Evolutionary conservation across 2,888 invertebrate species (phyloP).

Genomic region (Acleris literana): DNA sequence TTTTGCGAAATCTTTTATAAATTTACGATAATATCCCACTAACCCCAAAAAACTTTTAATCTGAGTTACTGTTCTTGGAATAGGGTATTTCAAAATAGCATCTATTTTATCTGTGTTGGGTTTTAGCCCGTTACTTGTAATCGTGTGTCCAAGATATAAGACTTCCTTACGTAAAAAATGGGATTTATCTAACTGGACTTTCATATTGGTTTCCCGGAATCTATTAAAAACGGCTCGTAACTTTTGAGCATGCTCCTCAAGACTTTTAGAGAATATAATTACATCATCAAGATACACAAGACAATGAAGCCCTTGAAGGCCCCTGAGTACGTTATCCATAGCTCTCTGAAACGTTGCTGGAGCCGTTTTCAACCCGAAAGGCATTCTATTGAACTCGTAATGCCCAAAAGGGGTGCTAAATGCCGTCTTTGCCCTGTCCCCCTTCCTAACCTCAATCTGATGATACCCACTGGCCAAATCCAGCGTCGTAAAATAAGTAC

Average conservation of each 20-base stretch:
- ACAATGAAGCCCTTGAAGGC: slow-evolving; percentile 51
- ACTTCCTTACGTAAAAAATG: slow-evolving; percentile 43
- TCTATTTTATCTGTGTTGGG: slow-evolving; percentile 39
- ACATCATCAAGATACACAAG: slow-evolving; percentile 55
- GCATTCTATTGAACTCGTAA: slow-evolving; percentile 46
- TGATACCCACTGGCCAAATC: slow-evolving; percentile 48
- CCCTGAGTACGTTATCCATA: slow-evolving; percentile 55
- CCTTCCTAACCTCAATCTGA: slow-evolving; percentile 41
- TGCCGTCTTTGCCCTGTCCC: slow-evolving; percentile 42
- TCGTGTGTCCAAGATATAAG: slow-evolving; percentile 40
- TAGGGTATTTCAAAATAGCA: slow-evolving; percentile 42
- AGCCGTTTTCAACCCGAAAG: slow-evolving; percentile 39
- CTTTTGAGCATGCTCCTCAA: slow-evolving; percentile 41
- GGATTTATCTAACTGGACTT: slow-evolving; percentile 42
- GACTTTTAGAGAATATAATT: slow-evolving; percentile 45
- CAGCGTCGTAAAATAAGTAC: slow-evolving; percentile 35
- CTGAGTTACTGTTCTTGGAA: slow-evolving; percentile 42
- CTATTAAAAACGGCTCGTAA: slow-evolving; percentile 40
- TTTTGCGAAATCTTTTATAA: not conserved
- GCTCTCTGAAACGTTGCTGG: slow-evolving; percentile 60
- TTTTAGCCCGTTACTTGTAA: slow-evolving; percentile 33
- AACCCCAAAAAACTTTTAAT: slow-evolving; percentile 54
- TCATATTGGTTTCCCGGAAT: slow-evolving; percentile 40
- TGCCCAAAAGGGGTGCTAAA: slow-evolving; percentile 42
- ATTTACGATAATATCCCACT: too few species aligned